A percentile compares a stretch with the other conserved stretches of the same genome.
Conservation (phyloP, 2,888 invertebrate species). For the Drosophila prolongata region DNA sequence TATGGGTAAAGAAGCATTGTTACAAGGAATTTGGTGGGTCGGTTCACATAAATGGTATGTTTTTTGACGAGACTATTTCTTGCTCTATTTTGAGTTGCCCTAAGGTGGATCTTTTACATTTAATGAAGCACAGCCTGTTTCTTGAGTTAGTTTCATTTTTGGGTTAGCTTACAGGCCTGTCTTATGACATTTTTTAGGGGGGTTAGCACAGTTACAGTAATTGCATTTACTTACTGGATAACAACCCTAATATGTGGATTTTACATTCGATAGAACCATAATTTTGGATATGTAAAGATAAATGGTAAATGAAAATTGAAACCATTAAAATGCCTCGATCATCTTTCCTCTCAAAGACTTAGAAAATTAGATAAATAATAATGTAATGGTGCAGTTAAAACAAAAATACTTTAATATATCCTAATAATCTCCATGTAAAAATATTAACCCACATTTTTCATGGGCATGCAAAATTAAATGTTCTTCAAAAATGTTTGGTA, state of each 20-base stretch:
- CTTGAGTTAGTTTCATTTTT: constrained; percentile 31
- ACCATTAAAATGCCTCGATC: constrained; percentile 54
- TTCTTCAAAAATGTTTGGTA: constrained; percentile 26
- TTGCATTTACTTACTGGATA: constrained; percentile 79
- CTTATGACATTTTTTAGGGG: constrained; percentile 30
- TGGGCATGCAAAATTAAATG: constrained; percentile 42
- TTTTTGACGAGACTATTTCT: constrained; percentile 74
- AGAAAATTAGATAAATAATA: constrained; percentile 42
- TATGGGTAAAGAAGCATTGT: constrained; percentile 15
- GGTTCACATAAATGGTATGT: constrained; percentile 22
- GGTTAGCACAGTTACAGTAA: constrained; percentile 65
- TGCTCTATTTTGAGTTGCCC: constrained; percentile 10
- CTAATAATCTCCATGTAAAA: constrained; percentile 11
- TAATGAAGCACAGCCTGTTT: constrained; percentile 19
- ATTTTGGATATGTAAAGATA: constrained; percentile 65
- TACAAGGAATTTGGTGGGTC: constrained; percentile 2
- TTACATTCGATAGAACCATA: constrained; percentile 20
- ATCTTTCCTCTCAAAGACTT: constrained; percentile 22
- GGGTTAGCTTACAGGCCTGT: constrained; percentile 61
- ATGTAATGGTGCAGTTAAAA: constrained; percentile 69
- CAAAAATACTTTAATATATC: constrained; percentile 47
- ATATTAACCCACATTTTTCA: constrained; percentile 23
- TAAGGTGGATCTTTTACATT: constrained; percentile 14
- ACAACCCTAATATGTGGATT: constrained; percentile 68
- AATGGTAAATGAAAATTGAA: constrained; percentile 60